A percentile compares a stretch with the other conserved stretches of the same genome.
Conservation (phyloP, 1,140 invertebrate species). For the Drosophila azteca region DNA sequence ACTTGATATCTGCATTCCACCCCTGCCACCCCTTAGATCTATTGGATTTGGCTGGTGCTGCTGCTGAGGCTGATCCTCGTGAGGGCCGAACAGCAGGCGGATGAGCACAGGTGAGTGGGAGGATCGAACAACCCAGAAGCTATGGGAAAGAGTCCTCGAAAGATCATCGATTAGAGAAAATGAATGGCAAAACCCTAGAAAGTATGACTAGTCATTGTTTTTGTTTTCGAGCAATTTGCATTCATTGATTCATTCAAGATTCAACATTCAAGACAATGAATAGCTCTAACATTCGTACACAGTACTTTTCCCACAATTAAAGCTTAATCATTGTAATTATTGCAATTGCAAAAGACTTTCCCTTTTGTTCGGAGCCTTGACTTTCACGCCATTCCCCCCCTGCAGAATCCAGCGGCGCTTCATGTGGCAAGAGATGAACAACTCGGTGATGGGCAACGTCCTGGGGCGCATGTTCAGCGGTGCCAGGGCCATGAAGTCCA, state of each 20-base stretch:
- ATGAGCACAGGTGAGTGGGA: constrained; percentile 61
- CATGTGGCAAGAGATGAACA: constrained; percentile 82
- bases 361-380: background rate
- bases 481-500: constrained; percentile 64
- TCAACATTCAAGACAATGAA: no score
- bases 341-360: no score
- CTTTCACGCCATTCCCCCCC: background rate
- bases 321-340: background rate
- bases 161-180: no score
- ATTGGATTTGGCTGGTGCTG: constrained; percentile 56
- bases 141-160: no score
- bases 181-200: no score
- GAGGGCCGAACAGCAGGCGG: constrained; percentile 52
- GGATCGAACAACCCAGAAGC: no score
- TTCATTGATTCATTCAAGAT: background rate
- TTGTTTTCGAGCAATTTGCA: no score
- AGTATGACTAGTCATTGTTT: background rate
- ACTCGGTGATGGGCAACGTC: constrained; percentile 66
- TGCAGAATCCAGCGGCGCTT: constrained; percentile 74
- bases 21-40: constrained; percentile 38
- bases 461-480: constrained; percentile 66
- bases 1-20: constrained; percentile 17
- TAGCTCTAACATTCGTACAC: no score
- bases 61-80: constrained; percentile 26
- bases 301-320: background rate